Evolutionary conservation across 2,888 invertebrate genomes (phyloP), one percentile per base, ranked within the genome.

Genomic region (Heliconius ethilla): DNA sequence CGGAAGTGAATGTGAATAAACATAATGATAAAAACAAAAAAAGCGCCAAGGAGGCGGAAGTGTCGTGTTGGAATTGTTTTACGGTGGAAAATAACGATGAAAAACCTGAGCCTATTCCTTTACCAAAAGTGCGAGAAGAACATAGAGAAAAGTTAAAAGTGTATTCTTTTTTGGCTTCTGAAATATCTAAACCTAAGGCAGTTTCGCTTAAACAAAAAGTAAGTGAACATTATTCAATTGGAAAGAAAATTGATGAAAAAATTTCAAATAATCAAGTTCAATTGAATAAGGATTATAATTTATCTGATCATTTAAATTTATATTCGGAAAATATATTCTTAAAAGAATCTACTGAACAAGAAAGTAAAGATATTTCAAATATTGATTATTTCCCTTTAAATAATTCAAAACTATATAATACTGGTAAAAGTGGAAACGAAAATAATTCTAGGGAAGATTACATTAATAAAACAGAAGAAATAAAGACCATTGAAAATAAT

Each of bases 21-120:
- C 69, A 73, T 70, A 82, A 83, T 79, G 82, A 83, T 74, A 79
- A 82, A 82, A 79, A 51, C 62, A 83, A 81, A 67, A 85, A 82
- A 73, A 82, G 78, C 76, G 83, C 82, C 80, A 85, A 84, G 66
- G 84, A 85, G 63, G 85, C 79, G 70, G 91, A 90, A 76, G 84
- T 88, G 78, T 89, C 89, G 66, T 93, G 93, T 82, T 93, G 92
- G 92, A 92, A 92, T 85, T 93, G 93, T 86, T 89, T 93, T 75
- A 84, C 85, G 45, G 83, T 84, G 11, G 88, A 89, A 83, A 84
- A 85, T 55, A 79, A 77, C 77, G 87, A 88, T 66, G 85, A 88
- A 59, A 83, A 86, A 67, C 78, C 81, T 29, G 85, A 87, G 78
- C 87, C 89, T 65, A 81, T 88, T n/a, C 83, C 91, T 10, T 84